Evolutionary conservation across 2,113 vertebrate species (phyloP).

Genomic region (Scomber scombrus): DNA sequence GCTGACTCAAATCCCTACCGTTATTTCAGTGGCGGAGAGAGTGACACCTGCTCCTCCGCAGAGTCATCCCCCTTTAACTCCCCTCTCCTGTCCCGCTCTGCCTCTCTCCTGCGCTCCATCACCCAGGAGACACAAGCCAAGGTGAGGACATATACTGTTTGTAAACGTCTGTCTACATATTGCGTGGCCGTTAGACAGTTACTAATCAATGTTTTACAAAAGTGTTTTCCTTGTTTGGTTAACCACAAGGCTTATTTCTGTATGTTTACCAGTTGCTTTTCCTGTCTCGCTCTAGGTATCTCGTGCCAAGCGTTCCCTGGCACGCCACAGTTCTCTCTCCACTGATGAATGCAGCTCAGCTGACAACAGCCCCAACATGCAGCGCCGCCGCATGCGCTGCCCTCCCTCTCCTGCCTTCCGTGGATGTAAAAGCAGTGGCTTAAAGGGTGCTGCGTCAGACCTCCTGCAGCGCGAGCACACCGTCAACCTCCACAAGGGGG

Average conservation of each 20-base stretch:
- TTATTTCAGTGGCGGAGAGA: conserved; percentile 95
- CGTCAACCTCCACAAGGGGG: conserved; percentile 87
- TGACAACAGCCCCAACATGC: conserved; percentile 92
- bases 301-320: conserved; percentile 92
- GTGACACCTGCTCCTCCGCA: conserved; percentile 95
- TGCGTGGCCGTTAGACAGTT: too few species aligned
- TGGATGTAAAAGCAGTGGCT: conserved; percentile 62
- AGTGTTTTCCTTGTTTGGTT: background rate
- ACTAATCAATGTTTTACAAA: conserved; percentile 1
- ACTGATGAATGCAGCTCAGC: conserved; percentile 94
- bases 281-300: conserved; percentile 78
- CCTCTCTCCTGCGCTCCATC: conserved; percentile 93
- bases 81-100: conserved; percentile 93
- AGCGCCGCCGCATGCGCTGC: conserved; percentile 86
- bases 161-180: background rate
- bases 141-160: conserved; percentile 60
- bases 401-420: conserved; percentile 81
- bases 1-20: conserved; percentile 90
- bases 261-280: conserved; percentile 11
- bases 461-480: conserved; percentile 86
- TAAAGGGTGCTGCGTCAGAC: conserved; percentile 36
- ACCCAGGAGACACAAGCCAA: conserved; percentile 94
- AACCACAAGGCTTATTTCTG: background rate
- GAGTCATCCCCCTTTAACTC: conserved; percentile 96
- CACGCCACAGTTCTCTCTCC: conserved; percentile 93